Evolutionary conservation across 2,797 vertebrate species (phyloP).

Genomic region (Balearica regulorum): DNA sequence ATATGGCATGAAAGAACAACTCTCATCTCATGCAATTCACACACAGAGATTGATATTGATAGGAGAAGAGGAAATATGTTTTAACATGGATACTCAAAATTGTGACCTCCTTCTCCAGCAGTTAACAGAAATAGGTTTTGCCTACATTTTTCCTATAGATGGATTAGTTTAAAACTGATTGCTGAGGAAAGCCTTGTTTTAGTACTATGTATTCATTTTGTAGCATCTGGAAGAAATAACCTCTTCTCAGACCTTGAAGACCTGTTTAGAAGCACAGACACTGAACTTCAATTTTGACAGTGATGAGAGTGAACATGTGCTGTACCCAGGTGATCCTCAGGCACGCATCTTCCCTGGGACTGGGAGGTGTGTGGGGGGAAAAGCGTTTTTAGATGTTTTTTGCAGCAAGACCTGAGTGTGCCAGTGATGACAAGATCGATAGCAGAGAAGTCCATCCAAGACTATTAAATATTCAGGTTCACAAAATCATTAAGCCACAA

Average conservation of each 20-base stretch:
- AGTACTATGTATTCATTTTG: background rate
- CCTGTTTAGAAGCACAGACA: background rate
- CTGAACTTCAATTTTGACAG: background rate
- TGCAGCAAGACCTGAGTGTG: background rate
- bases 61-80: background rate
- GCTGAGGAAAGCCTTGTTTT: background rate
- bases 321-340: background rate
- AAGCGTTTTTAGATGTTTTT: background rate
- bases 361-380: background rate
- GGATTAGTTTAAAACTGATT: background rate
- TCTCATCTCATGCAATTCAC: background rate
- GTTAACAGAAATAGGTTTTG: background rate
- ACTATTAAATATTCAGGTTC: background rate
- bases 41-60: background rate
- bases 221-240: background rate
- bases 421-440: background rate
- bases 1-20: background rate
- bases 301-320: background rate
- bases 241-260: background rate
- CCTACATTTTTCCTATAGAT: background rate
- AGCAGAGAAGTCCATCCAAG: background rate
- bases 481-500: background rate
- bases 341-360: accelerated
- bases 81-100: background rate
- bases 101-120: background rate